Base-by-base conservation (phyloP, 2,113 vertebrate genomes). In the Atrichornis clamosus region DNA sequence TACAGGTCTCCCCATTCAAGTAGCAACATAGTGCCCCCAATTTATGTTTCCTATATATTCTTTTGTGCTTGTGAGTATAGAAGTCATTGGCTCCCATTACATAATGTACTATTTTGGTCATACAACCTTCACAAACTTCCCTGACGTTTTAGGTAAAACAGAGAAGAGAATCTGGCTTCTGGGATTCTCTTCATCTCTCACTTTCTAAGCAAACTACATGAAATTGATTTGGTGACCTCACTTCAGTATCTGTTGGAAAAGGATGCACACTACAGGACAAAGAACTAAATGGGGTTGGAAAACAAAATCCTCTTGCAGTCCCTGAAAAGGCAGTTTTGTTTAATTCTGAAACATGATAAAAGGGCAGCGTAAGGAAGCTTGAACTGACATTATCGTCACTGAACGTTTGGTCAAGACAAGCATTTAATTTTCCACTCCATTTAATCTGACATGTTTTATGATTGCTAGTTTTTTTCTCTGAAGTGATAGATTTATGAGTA, bases 361-460 rank as follows among this genome's bases (percentile, higher is more conserved):
- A 93, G 69, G 67, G 37, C 46, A 87, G 27, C 10, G 26, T 62
- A 75, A 83, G 64, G 75, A 89, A 88, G 42, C 63, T 72, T 80
- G 68, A 91, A 89, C 68, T 88, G 88, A 78, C 0, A 3, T 53
- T 86, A 80, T 93, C 59, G 74, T 83, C 72, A 87, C 47, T 76
- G 79, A 87, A 91, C 1, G 15, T 76, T 58, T 94, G 84, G 90
- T 74, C 84, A 93, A 88, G 83, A 85, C 76, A 93, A 95, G 69
- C 59, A 82, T 89, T 94, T 90, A 91, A 86, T 94, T 95, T 97
- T 94, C 74, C 79, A 73, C 67, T 95, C 76, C 92, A 95, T 96
- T 95, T 95, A 93, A 74, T 68, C 62, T 79, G 89, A 67, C 78
- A 62, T 49, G 56, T 65, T 91, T 88, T 76, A 82, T 67, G 76